Evolutionary conservation across 2,797 vertebrate species (phyloP).

Genomic region (Florisuga fusca): DNA sequence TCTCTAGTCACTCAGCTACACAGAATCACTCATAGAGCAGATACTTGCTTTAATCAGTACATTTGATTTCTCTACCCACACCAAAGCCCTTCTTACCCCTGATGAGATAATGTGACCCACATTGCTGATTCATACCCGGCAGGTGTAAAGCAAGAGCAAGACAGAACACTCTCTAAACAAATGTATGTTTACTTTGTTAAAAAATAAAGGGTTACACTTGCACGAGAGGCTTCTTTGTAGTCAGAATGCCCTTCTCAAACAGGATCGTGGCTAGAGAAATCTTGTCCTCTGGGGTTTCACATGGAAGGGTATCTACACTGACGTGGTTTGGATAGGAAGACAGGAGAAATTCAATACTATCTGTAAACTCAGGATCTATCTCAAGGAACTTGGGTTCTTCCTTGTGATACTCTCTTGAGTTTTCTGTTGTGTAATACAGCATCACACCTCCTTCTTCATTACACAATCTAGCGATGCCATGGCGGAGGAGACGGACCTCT

Average conservation of each 20-base stretch:
- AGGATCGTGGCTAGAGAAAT: conserved; percentile 87
- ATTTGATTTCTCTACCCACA: neutral
- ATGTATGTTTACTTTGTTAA: conserved; percentile 27
- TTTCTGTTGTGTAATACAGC: conserved; percentile 90
- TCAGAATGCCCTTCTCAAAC: conserved; percentile 91
- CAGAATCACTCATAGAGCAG: neutral
- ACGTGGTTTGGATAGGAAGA: conserved; percentile 91
- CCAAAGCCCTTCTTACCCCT: neutral
- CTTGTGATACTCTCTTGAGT: conserved; percentile 95
- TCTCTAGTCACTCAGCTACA: neutral
- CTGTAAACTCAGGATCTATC: conserved; percentile 88
- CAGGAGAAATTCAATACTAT: conserved; percentile 90
- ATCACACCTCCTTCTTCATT: conserved; percentile 87
- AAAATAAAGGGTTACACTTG: neutral
- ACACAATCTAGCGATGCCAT: conserved; percentile 88
- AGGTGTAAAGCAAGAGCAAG: neutral
- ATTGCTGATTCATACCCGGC: neutral
- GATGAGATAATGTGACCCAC: neutral
- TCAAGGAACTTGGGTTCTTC: conserved; percentile 88
- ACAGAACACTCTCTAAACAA: neutral
- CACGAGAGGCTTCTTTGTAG: conserved; percentile 82
- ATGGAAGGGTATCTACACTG: conserved; percentile 85
- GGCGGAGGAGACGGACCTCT: conserved; percentile 85
- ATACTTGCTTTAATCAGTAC: neutral
- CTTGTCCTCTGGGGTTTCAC: conserved; percentile 84